These are phyloP conservation scores for Hydrophis major DNA, from an alignment of 2,797 vertebrate genomes.

Conservation along the genomic window DNA sequence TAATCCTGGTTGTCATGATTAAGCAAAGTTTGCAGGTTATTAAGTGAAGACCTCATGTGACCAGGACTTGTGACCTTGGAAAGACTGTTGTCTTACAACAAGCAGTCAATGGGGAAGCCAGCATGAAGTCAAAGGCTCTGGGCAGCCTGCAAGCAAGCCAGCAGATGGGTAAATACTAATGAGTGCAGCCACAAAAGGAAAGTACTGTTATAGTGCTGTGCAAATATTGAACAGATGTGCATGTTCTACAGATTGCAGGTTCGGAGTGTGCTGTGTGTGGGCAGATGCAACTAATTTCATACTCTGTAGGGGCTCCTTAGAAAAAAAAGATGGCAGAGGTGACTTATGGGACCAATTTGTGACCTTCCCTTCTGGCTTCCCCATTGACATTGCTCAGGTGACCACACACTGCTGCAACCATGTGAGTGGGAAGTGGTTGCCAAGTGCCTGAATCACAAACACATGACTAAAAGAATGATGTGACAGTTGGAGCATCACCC, in stretches of 20 bases:
- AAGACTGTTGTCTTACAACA: neutral
- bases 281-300: neutral
- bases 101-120: neutral
- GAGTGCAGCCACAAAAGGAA: neutral
- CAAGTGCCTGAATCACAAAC: neutral
- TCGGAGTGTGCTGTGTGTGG: neutral
- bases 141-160: neutral
- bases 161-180: neutral
- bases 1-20: neutral
- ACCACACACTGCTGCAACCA: neutral
- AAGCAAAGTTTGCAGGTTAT: neutral
- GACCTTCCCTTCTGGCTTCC: neutral
- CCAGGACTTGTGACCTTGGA: neutral
- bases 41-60: neutral
- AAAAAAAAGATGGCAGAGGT: neutral
- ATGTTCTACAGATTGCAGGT: neutral
- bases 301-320: neutral
- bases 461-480: neutral
- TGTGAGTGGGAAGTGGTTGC: neutral
- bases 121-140: neutral
- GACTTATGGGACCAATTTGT: neutral
- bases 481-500: neutral
- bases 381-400: neutral
- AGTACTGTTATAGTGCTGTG: neutral
- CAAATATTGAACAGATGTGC: neutral